Percentiles rank a stretch among this genome's conserved stretches.
Evolutionary conservation across 2,888 invertebrate genomes (phyloP).

Genomic region (Nephrotoma guestfalica): DNA sequence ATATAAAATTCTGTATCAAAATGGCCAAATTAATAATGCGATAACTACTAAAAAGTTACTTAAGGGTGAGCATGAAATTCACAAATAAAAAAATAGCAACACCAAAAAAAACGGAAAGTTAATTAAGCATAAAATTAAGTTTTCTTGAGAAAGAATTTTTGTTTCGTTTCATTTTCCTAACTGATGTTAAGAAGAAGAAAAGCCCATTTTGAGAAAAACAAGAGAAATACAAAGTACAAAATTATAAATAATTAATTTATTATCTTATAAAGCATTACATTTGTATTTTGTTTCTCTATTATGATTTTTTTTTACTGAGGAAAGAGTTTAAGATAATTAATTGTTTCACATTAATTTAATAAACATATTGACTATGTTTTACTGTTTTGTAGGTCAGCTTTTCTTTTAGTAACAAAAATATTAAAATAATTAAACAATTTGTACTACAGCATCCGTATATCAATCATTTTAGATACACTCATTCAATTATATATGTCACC

Average conservation of each 20-base stretch:
- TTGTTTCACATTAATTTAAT: too few relatives aligned
- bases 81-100: not conserved
- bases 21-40: not conserved
- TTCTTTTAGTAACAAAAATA: too few relatives aligned
- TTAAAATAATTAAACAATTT: too few relatives aligned
- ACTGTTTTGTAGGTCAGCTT: too few relatives aligned
- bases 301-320: too few relatives aligned
- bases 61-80: not conserved
- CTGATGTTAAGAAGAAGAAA: not conserved
- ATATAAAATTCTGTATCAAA: not conserved
- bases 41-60: not conserved
- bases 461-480: too few relatives aligned
- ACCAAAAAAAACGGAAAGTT: not conserved
- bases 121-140: not conserved
- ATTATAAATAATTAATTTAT: not conserved
- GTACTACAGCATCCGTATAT: too few relatives aligned
- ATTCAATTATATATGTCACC: too few relatives aligned
- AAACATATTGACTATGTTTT: too few relatives aligned
- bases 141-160: not conserved
- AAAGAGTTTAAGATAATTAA: too few relatives aligned
- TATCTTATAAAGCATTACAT: not conserved
- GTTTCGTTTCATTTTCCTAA: not conserved
- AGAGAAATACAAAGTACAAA: not conserved
- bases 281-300: too few relatives aligned
- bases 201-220: not conserved